Base-by-base conservation (phyloP, 2,113 vertebrate species). In the Anolis sagrei region DNA sequence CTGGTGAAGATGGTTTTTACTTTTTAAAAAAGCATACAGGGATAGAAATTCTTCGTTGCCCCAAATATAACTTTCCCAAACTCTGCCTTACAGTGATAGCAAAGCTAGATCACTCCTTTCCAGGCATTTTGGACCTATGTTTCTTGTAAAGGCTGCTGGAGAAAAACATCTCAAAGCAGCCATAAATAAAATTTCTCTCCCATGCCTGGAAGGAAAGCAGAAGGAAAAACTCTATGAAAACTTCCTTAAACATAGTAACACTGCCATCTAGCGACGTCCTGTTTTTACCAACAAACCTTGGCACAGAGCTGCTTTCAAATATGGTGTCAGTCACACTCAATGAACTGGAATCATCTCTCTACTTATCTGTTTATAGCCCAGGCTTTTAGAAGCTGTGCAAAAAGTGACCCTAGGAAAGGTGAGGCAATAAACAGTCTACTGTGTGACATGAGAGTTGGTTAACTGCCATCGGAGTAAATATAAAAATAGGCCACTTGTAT, bases 181-280 rank as follows among this genome's bases (percentile, higher is more conserved):
- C n/a, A 27, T 44, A 74, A 77, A 10, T 0, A 0, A 9, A 9
- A 78, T 49, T 49, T 66, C 87, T 74, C 73, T 82, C 32, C n/a
- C 61, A 0, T 0, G 54, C 32, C 68, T 83, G 39, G 13, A 66
- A 75, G 29, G 76, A 11, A 77, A 58, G 84, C 10, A 58, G 44
- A 11, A 62, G 44, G 11, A 62, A 10, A n/a, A 51, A 7, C 58
- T 6, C 68, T 19, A 1, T 1, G 2, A 25, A 14, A 5, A 0
- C 6, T 54, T n/a, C 6, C 10, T 93, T 92, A 83, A 69, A n/a
- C 61, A 0, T 84, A 13, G 81, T 89, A 87, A 88, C 92, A 93
- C 91, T 96, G 96, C 95, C 96, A 96, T 94, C 97, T 95, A 91
- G 93, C 90, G 97, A 58, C 36, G 61, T 2, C 0, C 1, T 81